Base-by-base conservation (phyloP, 2,797 vertebrate species). In the Cynodonichthys magdalenae region DNA sequence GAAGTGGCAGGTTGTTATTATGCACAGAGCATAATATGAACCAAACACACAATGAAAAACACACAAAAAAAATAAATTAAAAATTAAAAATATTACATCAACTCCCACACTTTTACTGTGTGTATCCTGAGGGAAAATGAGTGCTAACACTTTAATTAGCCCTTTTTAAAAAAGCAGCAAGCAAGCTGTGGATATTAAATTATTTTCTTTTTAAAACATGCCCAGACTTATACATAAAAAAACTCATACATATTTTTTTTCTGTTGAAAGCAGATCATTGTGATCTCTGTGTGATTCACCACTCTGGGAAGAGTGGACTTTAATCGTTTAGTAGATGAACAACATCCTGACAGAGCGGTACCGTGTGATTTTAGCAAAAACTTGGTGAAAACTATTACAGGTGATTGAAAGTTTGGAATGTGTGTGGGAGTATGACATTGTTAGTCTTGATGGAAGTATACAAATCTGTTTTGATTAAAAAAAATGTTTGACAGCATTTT, bases 301-400 rank as follows among this genome's bases (percentile, higher is more conserved):
- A 19, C 41, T 49, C 57, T 39, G 49, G 45, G 53, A 55, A 42
- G 45, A 50, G 47, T 65, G 47, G 54, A 58, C 54, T 61, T 49
- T 60, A 49, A 77, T 81, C 31, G 64, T 59, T 69, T 60, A 63
- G 55, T 15, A 27, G 39, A 51, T 67, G 64, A 78, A 74, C 55
- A 67, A 48, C 56, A 69, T 67, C 58, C 53, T 57, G 52, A 61
- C 51, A 42, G 55, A 20, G 10, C 7, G 31, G 31, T 5, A 39
- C 54, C 46, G 28, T 18, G 69, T 49, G 51, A 46, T 46, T 65
- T 70, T 53, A 49, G 48, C n/a, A 44, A 49, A 44, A 57, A 53
- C 57, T 59, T 69, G 51, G 64, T 71, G 54, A 74, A 78, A 63
- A 65, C 59, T 62, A 77, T 65, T 76, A 70, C 31, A 53, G 24